These are phyloP conservation scores for Proisotoma minuta DNA, from an alignment of 2,888 invertebrate genomes.

Conservation along the genomic window DNA sequence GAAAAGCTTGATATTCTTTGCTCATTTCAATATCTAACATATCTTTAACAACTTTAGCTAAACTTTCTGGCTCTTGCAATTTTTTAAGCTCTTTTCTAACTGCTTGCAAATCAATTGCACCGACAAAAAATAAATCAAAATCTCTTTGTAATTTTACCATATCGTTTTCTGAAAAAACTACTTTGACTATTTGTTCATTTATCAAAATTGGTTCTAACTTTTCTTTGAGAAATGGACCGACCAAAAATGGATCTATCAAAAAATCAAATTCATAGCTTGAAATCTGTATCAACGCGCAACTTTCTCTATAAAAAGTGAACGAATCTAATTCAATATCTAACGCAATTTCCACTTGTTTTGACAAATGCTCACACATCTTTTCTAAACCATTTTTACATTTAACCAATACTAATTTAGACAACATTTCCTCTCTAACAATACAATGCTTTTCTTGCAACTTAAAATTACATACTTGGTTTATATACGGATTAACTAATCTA, in stretches of 20 bases:
- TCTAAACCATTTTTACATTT: neutral
- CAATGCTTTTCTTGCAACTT: neutral
- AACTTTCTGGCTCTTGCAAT: neutral
- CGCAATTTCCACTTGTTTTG: neutral
- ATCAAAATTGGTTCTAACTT: neutral
- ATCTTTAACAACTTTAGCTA: neutral
- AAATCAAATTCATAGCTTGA: slow-evolving; percentile 8
- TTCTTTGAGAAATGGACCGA: neutral
- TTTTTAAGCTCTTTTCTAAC: neutral
- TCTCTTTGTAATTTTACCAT: neutral
- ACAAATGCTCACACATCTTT: neutral
- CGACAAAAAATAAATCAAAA: neutral
- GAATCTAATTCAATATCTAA: slow-evolving; percentile 3
- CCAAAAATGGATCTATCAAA: neutral
- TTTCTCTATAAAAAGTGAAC: neutral
- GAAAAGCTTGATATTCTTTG: slow-evolving; percentile 1
- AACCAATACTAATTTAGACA: neutral
- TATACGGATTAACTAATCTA: neutral
- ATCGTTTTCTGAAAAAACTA: neutral
- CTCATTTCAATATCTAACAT: neutral
- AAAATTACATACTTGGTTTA: neutral
- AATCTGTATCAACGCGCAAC: neutral
- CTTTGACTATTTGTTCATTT: neutral
- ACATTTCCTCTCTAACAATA: neutral
- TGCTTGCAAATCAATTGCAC: neutral